Evolutionary conservation across 2,888 invertebrate species (phyloP).

Genomic region (Lingula anatina): DNA sequence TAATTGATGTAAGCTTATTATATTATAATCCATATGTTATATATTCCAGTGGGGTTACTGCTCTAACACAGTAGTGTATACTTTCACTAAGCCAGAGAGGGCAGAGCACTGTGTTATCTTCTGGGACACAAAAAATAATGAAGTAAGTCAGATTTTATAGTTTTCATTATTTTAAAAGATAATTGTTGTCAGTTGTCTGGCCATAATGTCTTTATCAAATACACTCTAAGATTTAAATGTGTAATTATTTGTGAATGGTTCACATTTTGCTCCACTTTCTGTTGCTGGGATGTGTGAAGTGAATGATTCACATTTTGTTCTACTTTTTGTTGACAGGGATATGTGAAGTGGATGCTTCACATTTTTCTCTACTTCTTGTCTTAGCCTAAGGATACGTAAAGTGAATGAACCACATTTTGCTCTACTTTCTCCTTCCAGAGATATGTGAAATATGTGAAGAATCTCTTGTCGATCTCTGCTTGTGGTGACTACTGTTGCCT

Average conservation of each 20-base stretch:
- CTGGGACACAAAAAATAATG: slow-evolving; percentile 88
- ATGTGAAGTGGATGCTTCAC: no score
- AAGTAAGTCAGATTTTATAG: slow-evolving; percentile 56
- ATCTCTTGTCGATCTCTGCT: slow-evolving; percentile 65
- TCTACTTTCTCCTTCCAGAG: slow-evolving; percentile 32
- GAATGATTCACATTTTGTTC: no score
- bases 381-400: slow-evolving; percentile 61
- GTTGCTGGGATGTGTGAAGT: no score
- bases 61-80: slow-evolving; percentile 85
- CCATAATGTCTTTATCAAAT: no score
- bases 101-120: slow-evolving; percentile 79
- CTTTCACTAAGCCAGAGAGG: slow-evolving; percentile 60
- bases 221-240: no score
- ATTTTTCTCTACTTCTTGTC: slow-evolving; percentile 11
- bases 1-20: no score
- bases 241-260: no score
- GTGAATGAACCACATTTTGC: slow-evolving; percentile 49
- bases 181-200: no score
- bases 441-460: slow-evolving; percentile 67
- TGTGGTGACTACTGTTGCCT: slow-evolving; percentile 75
- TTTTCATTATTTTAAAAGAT: no score
- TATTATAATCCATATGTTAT: no score
- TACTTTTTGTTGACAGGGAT: no score
- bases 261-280: no score
- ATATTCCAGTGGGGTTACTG: slow-evolving; percentile 76